A percentile compares a stretch with the other conserved stretches of the same genome.
phyloP scores from a whole-genome alignment of 2,888 invertebrate species.

The Hyalella azteca region DNA sequence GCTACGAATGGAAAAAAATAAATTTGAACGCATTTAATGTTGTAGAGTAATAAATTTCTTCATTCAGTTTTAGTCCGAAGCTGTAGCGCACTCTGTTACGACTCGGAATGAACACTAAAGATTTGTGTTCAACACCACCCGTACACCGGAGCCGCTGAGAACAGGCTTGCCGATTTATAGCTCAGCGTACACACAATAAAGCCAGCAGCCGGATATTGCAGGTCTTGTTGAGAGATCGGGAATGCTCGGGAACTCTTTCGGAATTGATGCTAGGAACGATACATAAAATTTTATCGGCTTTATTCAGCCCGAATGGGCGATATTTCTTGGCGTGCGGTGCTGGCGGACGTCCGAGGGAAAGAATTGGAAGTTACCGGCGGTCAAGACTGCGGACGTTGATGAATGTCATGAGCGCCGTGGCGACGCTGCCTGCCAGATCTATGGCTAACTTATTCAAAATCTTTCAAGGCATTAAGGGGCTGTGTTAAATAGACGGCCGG shows the following conservation, averaged over 20 bases:
- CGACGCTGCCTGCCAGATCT: too few relatives aligned
- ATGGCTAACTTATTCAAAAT: too few relatives aligned
- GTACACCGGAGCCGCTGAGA: too few relatives aligned
- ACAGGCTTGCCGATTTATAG: neutral
- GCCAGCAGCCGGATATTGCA: constrained; percentile 5
- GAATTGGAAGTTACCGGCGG: neutral
- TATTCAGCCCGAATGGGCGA: constrained; percentile 30
- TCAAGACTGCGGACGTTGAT: neutral
- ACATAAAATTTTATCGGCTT: constrained; percentile 36
- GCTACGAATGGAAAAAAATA: too few relatives aligned
- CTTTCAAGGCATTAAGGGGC: too few relatives aligned
- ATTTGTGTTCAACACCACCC: too few relatives aligned
- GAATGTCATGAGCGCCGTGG: neutral
- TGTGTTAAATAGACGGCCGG: too few relatives aligned
- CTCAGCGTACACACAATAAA: neutral
- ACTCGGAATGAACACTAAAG: too few relatives aligned
- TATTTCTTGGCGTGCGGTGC: constrained; percentile 1
- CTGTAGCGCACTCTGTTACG: too few relatives aligned
- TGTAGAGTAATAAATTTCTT: too few relatives aligned
- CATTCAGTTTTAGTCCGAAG: too few relatives aligned
- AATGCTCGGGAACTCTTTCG: constrained; percentile 12
- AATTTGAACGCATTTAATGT: too few relatives aligned
- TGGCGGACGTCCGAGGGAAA: constrained; percentile 5
- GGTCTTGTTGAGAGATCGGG: constrained; percentile 21
- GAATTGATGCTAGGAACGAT: constrained; percentile 14